Evolutionary conservation across 2,888 invertebrate genomes (phyloP), one percentile per base, ranked within the genome.

Genomic region (Ditula angustiorana): DNA sequence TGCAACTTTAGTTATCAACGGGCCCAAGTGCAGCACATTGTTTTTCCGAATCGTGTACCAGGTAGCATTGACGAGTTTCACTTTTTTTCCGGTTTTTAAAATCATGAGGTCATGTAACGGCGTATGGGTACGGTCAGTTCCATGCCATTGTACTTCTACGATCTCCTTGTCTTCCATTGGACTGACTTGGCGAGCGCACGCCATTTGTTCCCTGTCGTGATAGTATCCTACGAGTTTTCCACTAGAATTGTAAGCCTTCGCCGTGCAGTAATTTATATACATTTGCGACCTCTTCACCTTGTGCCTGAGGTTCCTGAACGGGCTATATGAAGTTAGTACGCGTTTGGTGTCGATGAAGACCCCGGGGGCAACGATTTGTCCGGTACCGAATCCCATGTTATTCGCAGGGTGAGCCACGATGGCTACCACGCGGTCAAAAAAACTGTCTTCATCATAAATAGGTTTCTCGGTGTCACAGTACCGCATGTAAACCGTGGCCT

Each of bases 81-180:
- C 5, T 24, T 2, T 1, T n/a, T 24, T 24, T 13, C 23, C 24
- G 2, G 3, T 8, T 16, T 46, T 5, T 1, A 46, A n/a, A 23
- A 46, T n/a, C 46, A 46, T 23, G 8, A 46, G 46, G 24, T 46
- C 46, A n/a, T 46, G 46, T n/a, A 46, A n/a, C n/a, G 46, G 46
- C 5, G 23, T n/a, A 23, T 46, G 46, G n/a, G 24, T 21, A 2
- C n/a, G 5, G 4, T 46, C 46, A 4, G 23, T 1, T 23, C 46
- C 46, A 13, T 46, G 46, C 46, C 46, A 46, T 13, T 46, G 46
- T 0, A 5, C 21, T 0, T 5, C n/a, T n/a, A 21, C 24, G 3
- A 46, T 46, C 2, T 16, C 10, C 0, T 24, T 10, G 5, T 46
- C 8, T 11, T 24, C 2, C 46, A 46, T 23, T n/a, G 46, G 16